phyloP scores from a whole-genome alignment of 2,113 vertebrate genomes.

The Polypterus senegalus region DNA sequence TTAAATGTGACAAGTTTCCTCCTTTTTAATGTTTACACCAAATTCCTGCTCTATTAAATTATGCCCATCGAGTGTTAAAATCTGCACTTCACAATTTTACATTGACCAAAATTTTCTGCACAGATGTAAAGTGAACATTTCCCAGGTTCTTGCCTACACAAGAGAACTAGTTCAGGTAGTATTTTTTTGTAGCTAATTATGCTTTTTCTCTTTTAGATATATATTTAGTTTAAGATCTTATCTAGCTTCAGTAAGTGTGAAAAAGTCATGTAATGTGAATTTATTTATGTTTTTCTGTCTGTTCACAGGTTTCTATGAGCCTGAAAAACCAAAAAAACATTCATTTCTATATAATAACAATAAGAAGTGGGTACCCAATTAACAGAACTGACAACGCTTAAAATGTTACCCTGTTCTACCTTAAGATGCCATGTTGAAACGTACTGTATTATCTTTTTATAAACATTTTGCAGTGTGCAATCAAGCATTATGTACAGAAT shows the following conservation, averaged over 20 bases:
- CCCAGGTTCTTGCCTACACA: background rate
- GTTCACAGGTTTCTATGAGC: slow-evolving; percentile 44
- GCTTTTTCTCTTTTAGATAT: background rate
- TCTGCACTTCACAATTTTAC: too few relatives aligned
- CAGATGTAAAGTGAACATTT: background rate
- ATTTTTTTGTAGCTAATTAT: background rate
- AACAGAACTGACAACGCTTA: slow-evolving; percentile 5
- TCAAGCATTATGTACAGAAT: too few relatives aligned
- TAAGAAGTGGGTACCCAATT: slow-evolving; percentile 45
- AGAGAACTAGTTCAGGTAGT: background rate
- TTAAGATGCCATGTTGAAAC: too few relatives aligned
- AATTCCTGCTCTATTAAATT: too few relatives aligned
- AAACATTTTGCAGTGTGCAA: too few relatives aligned
- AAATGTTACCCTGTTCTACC: too few relatives aligned
- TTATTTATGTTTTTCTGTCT: background rate
- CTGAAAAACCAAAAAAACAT: slow-evolving; percentile 31
- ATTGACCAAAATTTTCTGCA: background rate
- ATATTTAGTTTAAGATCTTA: background rate
- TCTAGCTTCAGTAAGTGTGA: background rate
- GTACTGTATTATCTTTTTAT: too few relatives aligned
- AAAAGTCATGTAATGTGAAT: background rate
- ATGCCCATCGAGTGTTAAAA: too few relatives aligned
- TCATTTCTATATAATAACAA: slow-evolving; percentile 48
- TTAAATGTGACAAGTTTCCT: too few relatives aligned
- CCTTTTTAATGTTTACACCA: too few relatives aligned